Evolutionary conservation across 2,797 vertebrate species (phyloP), one percentile per base, ranked within the genome.

Genomic region (Myiotriccus ornatus): DNA sequence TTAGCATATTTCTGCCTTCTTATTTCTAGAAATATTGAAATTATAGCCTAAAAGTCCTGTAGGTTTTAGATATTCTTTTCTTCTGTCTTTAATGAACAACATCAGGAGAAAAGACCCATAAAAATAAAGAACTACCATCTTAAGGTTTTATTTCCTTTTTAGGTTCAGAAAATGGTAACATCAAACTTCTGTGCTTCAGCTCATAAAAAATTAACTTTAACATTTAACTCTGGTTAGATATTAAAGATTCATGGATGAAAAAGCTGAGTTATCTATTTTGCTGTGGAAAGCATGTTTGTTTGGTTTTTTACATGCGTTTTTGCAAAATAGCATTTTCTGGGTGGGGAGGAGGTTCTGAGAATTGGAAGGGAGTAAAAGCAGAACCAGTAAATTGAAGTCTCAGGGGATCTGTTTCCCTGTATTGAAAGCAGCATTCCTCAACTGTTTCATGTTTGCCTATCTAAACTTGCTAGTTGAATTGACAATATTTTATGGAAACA

Each of bases 171-270:
- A 84, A 77, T 30, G 18, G 44, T 67, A 46, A 27, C 32, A 57
- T 87, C 44, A 74, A 90, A 57, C n/a, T 93, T 53, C 57, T 50
- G n/a, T 64, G 52, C 59, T 73, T 92, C 85, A 73, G 24, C 55
- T 92, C 73, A 89, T 93, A 77, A 53, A 95, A 87, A 59, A 84
- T 50, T 65, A 52, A 70, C 89, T 89, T 70, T 52, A 90, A 57
- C 90, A 47, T 84, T 96, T 95, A 86, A 76, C 55, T 77, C 25
- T 87, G 39, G 27, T 19, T 88, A 88, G 37, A 76, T 86, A 80
- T 89, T 88, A 96, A 94, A 94, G 74, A 92, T 94, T 92, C 47
- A 57, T 94, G 30, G 64, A 53, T 63, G 46, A 41, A 94, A 93
- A 93, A 64, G 70, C 43, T 64, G 71, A 92, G 43, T 87, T 89